phyloP scores from a whole-genome alignment of 1,140 invertebrate species.

The Varroa destructor region DNA sequence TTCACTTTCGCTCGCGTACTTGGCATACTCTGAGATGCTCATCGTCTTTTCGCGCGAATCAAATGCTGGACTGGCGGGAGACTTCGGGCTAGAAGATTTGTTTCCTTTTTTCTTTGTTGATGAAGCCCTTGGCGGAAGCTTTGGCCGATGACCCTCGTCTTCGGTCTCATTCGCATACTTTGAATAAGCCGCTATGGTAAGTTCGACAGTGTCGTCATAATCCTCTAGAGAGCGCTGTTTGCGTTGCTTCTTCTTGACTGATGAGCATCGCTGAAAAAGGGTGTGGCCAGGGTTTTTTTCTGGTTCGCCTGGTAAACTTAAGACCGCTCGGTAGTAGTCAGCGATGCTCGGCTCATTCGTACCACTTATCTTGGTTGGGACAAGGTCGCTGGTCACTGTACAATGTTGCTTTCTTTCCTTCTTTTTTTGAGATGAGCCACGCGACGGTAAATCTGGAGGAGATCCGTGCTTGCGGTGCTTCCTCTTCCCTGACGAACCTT shows the following conservation, averaged over 20 bases:
- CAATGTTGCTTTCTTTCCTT: background rate
- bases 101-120: constrained; percentile 21
- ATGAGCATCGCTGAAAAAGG: background rate
- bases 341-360: constrained; percentile 13
- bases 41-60: background rate
- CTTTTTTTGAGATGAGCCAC: constrained; percentile 6
- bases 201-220: constrained; percentile 16
- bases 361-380: background rate
- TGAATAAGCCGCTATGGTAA: constrained; percentile 9
- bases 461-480: background rate
- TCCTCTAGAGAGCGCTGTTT: constrained; percentile 19
- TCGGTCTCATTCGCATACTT: constrained; percentile 20
- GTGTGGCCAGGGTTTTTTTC: background rate
- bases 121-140: background rate
- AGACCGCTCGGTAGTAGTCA: constrained; percentile 6
- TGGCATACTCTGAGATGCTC: constrained; percentile 19
- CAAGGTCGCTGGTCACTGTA: background rate
- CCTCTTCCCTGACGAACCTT: constrained; percentile 1
- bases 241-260: constrained; percentile 5
- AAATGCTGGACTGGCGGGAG: background rate
- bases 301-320: background rate
- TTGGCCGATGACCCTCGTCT: background rate
- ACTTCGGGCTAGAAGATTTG: background rate
- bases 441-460: constrained; percentile 4
- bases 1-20: constrained; percentile 9